phyloP scores from a whole-genome alignment of 2,888 invertebrate genomes.

The Dione juno region DNA sequence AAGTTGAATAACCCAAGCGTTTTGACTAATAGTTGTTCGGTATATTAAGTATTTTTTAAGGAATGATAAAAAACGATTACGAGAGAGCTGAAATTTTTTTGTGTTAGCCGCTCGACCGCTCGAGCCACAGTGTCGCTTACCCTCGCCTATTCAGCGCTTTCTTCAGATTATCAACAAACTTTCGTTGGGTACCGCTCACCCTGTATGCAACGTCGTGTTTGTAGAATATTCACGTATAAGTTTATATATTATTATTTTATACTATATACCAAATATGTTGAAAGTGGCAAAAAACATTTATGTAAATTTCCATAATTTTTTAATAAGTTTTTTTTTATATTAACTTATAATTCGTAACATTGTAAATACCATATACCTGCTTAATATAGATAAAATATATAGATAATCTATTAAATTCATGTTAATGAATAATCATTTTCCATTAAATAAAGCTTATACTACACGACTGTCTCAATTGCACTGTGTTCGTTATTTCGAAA shows the following conservation, averaged over 20 bases:
- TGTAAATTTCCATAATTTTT: no score
- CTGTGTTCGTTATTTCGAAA: no score
- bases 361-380: no score
- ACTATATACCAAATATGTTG: no score
- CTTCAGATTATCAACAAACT: constrained; percentile 60
- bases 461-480: no score
- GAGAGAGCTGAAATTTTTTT: constrained; percentile 51
- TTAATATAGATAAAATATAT: no score
- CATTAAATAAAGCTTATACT: no score
- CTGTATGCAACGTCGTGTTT: constrained; percentile 32
- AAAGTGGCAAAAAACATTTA: no score
- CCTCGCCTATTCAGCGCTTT: constrained; percentile 58
- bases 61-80: constrained; percentile 41
- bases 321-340: no score
- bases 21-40: constrained; percentile 39
- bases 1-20: constrained; percentile 49
- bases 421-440: no score
- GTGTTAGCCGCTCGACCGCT: constrained; percentile 56
- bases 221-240: not conserved
- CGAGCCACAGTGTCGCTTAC: constrained; percentile 61
- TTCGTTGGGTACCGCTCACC: constrained; percentile 59
- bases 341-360: no score
- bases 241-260: not conserved
- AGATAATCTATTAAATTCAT: no score
- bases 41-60: constrained; percentile 20